These are phyloP conservation scores for Salvelinus fontinalis DNA, from an alignment of 2,113 vertebrate species.

Conservation along the genomic window DNA sequence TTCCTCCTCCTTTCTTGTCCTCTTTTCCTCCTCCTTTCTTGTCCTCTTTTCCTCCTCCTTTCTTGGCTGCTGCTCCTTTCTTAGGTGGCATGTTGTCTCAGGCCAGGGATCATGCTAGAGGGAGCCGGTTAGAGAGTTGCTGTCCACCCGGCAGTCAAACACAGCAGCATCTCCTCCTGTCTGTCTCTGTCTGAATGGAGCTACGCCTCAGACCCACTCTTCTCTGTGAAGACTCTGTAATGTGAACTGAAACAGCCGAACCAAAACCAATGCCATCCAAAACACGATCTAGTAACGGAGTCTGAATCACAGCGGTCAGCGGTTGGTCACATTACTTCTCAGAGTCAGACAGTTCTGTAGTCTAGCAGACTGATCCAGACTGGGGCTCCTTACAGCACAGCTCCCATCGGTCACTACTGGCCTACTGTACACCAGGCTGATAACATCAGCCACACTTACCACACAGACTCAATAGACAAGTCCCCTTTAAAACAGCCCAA, in stretches of 20 bases:
- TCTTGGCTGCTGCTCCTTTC: conserved; percentile 74
- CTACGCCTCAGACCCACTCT: conserved; percentile 26
- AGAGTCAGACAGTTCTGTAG: conserved; percentile 24
- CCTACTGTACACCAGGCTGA: background rate
- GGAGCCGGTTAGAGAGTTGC: conserved; percentile 26
- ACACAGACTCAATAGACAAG: too few relatives aligned
- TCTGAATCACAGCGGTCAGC: conserved; percentile 60
- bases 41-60: conserved; percentile 53
- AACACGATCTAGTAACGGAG: conserved; percentile 55
- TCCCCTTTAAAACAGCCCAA: background rate
- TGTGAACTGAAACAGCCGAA: conserved; percentile 40
- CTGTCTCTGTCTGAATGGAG: background rate
- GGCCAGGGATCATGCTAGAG: conserved; percentile 61
- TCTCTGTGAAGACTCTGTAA: conserved; percentile 33
- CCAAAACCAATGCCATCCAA: conserved; percentile 53
- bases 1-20: conserved; percentile 54
- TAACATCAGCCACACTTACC: too few relatives aligned
- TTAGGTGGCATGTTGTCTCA: conserved; percentile 78
- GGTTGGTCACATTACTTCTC: conserved; percentile 50
- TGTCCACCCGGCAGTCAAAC: conserved; percentile 5
- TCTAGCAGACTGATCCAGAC: background rate
- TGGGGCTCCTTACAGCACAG: background rate
- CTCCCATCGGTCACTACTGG: background rate
- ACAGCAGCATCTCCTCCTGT: conserved; percentile 30
- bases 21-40: conserved; percentile 41